Evolutionary conservation across 1,140 invertebrate genomes (phyloP).

Genomic region (Lordiphosa stackelbergi): DNA sequence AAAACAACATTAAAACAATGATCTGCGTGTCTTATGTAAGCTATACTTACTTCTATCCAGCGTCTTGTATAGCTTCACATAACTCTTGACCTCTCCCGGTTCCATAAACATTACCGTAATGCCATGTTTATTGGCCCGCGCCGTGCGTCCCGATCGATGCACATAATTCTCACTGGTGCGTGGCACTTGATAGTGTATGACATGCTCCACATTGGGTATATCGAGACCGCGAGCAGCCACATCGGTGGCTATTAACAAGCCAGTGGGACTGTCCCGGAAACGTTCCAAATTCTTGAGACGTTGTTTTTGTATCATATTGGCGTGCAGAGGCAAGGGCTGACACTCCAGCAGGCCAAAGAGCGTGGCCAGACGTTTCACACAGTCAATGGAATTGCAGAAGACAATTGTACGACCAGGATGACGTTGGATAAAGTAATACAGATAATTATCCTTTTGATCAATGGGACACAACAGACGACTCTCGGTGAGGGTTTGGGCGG

Average conservation of each 20-base stretch:
- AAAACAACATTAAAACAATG: slow-evolving; percentile 3
- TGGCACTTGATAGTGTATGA: slow-evolving; percentile 97
- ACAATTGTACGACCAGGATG: slow-evolving; percentile 94
- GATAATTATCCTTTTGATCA: slow-evolving; percentile 93
- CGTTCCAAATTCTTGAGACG: slow-evolving; percentile 96
- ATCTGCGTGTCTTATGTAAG: too few relatives aligned
- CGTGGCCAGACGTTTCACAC: slow-evolving; percentile 89
- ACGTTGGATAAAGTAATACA: slow-evolving; percentile 93
- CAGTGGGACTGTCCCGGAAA: slow-evolving; percentile 87
- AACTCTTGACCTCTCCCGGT: slow-evolving; percentile 88
- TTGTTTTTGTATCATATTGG: slow-evolving; percentile 96
- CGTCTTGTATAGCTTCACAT: slow-evolving; percentile 89
- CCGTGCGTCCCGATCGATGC: slow-evolving; percentile 97
- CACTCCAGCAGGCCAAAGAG: slow-evolving; percentile 89
- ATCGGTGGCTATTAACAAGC: slow-evolving; percentile 96
- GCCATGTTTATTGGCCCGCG: slow-evolving; percentile 91
- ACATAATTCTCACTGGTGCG: slow-evolving; percentile 96
- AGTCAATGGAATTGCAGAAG: slow-evolving; percentile 98
- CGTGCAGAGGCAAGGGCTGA: slow-evolving; percentile 91
- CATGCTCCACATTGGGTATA: slow-evolving; percentile 95
- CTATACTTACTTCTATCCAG: slow-evolving; percentile 85
- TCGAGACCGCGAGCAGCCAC: slow-evolving; percentile 98
- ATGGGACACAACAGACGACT: slow-evolving; percentile 86
- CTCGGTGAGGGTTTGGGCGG: slow-evolving; percentile 89
- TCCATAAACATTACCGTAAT: slow-evolving; percentile 95